Evolutionary conservation across 1,140 invertebrate genomes (phyloP), one percentile per base, ranked within the genome.

Genomic region (Halotydeus destructor): DNA sequence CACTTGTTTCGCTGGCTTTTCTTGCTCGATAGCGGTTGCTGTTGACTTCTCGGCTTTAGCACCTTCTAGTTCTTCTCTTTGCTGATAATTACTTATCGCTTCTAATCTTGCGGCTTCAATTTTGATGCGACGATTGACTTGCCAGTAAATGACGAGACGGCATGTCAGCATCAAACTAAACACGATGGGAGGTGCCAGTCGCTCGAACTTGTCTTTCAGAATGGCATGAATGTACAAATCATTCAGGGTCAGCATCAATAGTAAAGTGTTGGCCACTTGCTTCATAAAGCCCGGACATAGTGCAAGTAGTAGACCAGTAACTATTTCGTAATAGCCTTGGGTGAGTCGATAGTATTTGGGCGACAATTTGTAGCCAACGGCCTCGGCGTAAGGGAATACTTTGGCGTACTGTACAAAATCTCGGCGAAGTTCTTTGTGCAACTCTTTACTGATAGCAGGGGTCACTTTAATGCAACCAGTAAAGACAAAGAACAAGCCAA

Each of bases 371-470:
- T 86, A 74, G 52, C 81, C 76, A 45, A 86, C 9, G 19, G 71
- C 66, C 48, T 75, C 72, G 2, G 77, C 69, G 5, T 94, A 62
- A 27, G 88, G 89, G 60, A 97, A 94, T 12, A 94, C 86, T 69
- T 91, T 93, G 6, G 85, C 77, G 65, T 89, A 91, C 62, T 85
- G 82, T 1, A 93, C 85, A 59, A 89, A 96, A 60, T 88, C 84
- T 63, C 88, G 88, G 59, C 86, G 72, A 75, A 94, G 72, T 68
- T 94, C 86, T 69, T 85, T 88, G 61, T 94, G 85, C 39, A 94
- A 70, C 60, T 94, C 86, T 65, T 82, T 82, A 54, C 81, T 91
- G 43, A 94, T 74, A 48, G 76, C 70, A 46, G 83, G 82, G 44
- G 84, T 81, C 38, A 93, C 63, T 67, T 93, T 93, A 53, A 91